Evolutionary conservation across 2,113 vertebrate genomes (phyloP).

Genomic region (Colaptes auratus): DNA sequence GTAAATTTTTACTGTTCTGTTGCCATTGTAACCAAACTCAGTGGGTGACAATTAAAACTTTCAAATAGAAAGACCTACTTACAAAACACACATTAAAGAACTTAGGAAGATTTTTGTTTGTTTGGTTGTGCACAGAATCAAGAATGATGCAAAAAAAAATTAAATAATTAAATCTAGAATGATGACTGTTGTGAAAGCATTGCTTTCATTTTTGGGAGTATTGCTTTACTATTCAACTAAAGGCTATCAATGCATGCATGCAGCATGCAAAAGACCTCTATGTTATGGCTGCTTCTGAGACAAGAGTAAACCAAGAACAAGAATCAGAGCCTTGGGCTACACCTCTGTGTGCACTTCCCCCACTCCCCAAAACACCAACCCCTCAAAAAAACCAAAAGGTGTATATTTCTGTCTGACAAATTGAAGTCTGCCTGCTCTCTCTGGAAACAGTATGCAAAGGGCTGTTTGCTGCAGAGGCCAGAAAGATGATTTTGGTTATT

Average conservation of each 20-base stretch:
- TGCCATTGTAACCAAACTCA: constrained; percentile 34
- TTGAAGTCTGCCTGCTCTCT: not conserved
- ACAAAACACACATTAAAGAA: constrained; percentile 11
- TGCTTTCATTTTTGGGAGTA: too few species aligned
- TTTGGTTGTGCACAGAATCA: not conserved
- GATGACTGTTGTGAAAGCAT: not conserved
- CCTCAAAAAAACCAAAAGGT: not conserved
- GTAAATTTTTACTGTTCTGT: constrained; percentile 10
- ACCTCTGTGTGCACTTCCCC: not conserved
- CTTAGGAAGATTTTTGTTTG: not conserved
- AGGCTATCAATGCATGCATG: not conserved
- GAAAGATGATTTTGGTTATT: not conserved
- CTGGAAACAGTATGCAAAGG: not conserved
- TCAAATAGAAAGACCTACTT: constrained; percentile 1
- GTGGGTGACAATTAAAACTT: constrained; percentile 26
- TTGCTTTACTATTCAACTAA: not conserved
- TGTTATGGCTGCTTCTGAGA: not conserved
- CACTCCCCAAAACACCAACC: too few species aligned
- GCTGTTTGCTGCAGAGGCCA: not conserved
- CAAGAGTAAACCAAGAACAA: not conserved
- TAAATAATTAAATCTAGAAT: not conserved
- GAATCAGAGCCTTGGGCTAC: not conserved
- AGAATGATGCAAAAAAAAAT: not conserved
- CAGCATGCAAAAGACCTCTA: not conserved
- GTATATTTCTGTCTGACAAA: not conserved